Evolutionary conservation across 2,888 invertebrate species (phyloP).

Genomic region (Sussaba pulchella): DNA sequence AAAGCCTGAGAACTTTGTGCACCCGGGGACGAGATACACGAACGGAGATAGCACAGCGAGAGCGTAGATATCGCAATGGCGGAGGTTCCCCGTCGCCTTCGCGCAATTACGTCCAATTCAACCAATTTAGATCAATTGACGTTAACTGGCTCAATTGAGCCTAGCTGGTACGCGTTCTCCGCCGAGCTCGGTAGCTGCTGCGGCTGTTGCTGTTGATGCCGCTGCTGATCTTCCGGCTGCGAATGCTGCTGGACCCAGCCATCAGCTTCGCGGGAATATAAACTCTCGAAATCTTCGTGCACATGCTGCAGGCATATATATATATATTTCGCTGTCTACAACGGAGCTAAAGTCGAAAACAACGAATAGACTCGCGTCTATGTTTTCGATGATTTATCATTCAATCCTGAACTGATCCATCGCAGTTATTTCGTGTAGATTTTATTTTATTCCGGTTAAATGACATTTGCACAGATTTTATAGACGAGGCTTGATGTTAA

Average conservation of each 20-base stretch:
- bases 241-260: too few species aligned
- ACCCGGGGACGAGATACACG: conserved; percentile 62
- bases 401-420: neutral
- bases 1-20: conserved; percentile 75
- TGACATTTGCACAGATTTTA: too few species aligned
- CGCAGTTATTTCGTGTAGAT: neutral
- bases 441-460: neutral
- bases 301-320: conserved; percentile 67
- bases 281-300: neutral
- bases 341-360: conserved; percentile 22
- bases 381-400: conserved; percentile 16
- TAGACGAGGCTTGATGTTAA: too few species aligned
- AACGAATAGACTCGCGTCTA: conserved; percentile 16
- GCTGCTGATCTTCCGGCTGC: conserved; percentile 11
- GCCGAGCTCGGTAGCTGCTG: conserved; percentile 8
- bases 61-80: conserved; percentile 73
- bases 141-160: conserved; percentile 83
- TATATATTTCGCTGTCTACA: conserved; percentile 54
- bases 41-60: conserved; percentile 67
- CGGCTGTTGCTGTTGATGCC: conserved; percentile 12
- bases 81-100: conserved; percentile 83
- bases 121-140: conserved; percentile 83
- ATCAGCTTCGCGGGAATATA: too few species aligned
- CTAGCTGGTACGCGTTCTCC: conserved; percentile 53
- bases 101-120: conserved; percentile 83